Evolutionary conservation across 2,888 invertebrate genomes (phyloP), one percentile per base, ranked within the genome.

Genomic region (Dasysyrphus tricinctus): DNA sequence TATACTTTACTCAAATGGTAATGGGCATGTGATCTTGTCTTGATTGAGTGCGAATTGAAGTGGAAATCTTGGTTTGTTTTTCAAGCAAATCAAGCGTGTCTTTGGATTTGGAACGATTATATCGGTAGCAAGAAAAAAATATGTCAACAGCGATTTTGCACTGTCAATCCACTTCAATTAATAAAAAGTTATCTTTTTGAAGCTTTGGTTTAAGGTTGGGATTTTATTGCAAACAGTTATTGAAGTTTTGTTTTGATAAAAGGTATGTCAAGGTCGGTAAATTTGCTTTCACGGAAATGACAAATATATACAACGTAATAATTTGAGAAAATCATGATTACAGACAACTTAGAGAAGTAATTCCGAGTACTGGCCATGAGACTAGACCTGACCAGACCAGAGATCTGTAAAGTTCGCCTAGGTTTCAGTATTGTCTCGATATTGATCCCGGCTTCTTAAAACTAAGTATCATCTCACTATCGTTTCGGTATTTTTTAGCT

Each of bases 21-120:
- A 82, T 74, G 79, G 82, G 74, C 73, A 49, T 5, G 32, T 47
- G 39, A 42, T 59, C 65, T 79, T 73, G 74, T 79, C 24, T 56
- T 69, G 61, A 79, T 56, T 51, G 44, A 82, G 77, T 77, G 73
- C 78, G 51, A 82, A 77, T 59, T 57, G 49, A 77, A 77, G 81
- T 81, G 57, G 34, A 65, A 56, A 78, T 37, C 42, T 73, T 73
- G 67, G 72, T 47, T 67, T 44, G 12, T 34, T 34, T 37, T 16
- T 37, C 3, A 37, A 34, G 32, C 1, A 29, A n/a, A 56, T 34
- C 9, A 16, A 16, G 34, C 32, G 32, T 34, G 57, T n/a, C 34
- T 34, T 16, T 57, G 2, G 16, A 34, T 34, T 16, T 57, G 34
- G 56, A 34, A 11, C 34, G 56, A 2, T 32, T n/a, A 47, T 29